Evolutionary conservation across 2,888 invertebrate species (phyloP), one percentile per base, ranked within the genome.

Genomic region (Drosophila neotestacea): DNA sequence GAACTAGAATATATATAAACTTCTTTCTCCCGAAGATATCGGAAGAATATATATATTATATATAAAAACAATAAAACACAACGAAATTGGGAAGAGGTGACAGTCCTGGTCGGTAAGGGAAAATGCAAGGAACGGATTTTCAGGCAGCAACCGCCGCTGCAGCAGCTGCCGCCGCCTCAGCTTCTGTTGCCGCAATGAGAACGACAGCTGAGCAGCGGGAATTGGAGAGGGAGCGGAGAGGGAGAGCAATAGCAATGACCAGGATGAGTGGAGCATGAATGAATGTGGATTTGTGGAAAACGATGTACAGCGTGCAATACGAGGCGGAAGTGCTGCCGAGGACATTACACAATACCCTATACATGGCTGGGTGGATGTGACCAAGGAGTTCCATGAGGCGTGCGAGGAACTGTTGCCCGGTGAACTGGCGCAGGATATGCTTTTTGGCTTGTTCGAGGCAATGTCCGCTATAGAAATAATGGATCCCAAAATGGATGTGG

Each of bases 381-480:
- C 93, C 2, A 85, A 93, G 51, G 94, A 95, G 64, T 95, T 95
- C 89, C 94, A 94, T 77, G 93, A 93, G 54, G 94, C 95, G 2
- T 94, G 95, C 61, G 32, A 63, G 95, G 97, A 97, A 90, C 93
- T 99, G 69, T 94, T 96, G 84, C 93, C 98, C 55, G 99, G 99
- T 3, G 98, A 99, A 92, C 93, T 99, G 36, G 93, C 98, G 6
- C 98, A 98, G 89, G 98, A 98, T 94, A 96, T 97, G 56, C 93
- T 96, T 22, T 98, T 96, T 93, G 97, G 98, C 4, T 93, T 99
- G 41, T 98, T 98, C 93, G 99, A 99, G 92, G 99, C 99, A 0
- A 99, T 99, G 99, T 98, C 99, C 0, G 99, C 99, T 0, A 99
- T 99, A 86, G 99, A 99, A 93, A 98, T 99, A 97, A 99, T 99